Evolutionary conservation across 2,797 vertebrate species (phyloP), one percentile per base, ranked within the genome.

Genomic region (Semotilus atromaculatus): DNA sequence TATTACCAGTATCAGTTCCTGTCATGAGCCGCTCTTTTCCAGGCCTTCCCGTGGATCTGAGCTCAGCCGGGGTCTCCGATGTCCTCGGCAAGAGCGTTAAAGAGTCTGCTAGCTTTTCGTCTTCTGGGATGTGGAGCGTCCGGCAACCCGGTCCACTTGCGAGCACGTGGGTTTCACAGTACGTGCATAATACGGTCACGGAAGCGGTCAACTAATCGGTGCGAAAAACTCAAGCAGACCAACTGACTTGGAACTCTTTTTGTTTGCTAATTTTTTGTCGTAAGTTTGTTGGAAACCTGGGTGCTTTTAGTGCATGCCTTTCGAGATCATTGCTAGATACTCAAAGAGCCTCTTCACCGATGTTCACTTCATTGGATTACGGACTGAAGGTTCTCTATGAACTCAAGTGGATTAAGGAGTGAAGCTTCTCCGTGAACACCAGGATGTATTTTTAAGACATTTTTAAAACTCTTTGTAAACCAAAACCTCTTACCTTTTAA

Each of bases 151-250:
- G 87, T 16, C 86, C 91, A 60, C 87, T 91, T 16, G 90, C 91
- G 55, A 88, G 90, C 3, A 90, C 91, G 31, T 96, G 95, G 95
- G 92, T 92, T 40, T 88, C 91, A 0, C 93, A 94, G 86, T 94
- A 93, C 85, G 86, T 88, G 36, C 90, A 93, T 88, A 93, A 92
- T 67, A 85, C 93, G 10, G 91, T 95, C 80, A 94, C 92, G n/a
- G 93, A 95, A 89, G 88, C 93, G 14, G 94, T 95, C 29, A 95
- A 95, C 86, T 96, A 31, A 87, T 48, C 34, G 31, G 19, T 1
- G 23, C 36, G 1, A 2, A 43, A 53, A 18, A 38, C 73, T 76
- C 23, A 75, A 51, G 75, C 14, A 11, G 10, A 26, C 78, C n/a
- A 19, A 18, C 40, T 45, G 58, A 21, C 58, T 66, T 53, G 16